Percentiles rank a stretch among this genome's conserved stretches.
phyloP scores from a whole-genome alignment of 2,113 vertebrate genomes.

The Fulica atra region DNA sequence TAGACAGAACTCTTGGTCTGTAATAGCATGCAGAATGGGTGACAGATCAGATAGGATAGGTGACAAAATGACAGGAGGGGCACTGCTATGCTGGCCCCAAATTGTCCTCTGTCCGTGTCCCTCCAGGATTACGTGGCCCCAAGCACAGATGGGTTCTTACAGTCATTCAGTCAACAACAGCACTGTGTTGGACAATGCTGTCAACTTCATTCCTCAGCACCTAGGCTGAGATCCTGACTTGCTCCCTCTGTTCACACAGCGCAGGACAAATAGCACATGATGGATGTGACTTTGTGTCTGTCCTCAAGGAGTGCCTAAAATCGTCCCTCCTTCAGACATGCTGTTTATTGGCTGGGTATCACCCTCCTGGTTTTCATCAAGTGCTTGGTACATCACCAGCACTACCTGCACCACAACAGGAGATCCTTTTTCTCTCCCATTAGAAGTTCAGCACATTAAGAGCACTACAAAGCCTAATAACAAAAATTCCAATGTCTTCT shows the following conservation, averaged over 20 bases:
- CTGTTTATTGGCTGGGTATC: background rate
- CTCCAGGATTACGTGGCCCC: background rate
- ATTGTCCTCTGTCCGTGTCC: background rate
- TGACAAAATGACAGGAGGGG: background rate
- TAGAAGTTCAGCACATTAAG: background rate
- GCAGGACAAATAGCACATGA: background rate
- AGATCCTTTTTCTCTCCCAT: background rate
- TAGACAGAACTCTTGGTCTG: background rate
- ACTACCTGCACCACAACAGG: background rate
- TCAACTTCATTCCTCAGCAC: background rate
- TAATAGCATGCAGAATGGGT: background rate
- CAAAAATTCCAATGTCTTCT: background rate
- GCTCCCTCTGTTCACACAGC: background rate
- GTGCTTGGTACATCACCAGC: background rate
- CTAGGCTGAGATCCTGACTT: background rate
- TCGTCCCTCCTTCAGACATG: background rate
- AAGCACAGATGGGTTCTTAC: background rate
- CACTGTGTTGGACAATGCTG: background rate
- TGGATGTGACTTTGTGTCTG: background rate
- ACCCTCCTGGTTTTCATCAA: background rate
- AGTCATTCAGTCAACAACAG: background rate
- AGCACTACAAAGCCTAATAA: background rate
- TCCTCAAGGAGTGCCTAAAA: background rate
- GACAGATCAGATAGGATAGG: background rate
- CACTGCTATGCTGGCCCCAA: background rate